Percentiles rank a stretch among this genome's conserved stretches.
Evolutionary conservation across 2,888 invertebrate genomes (phyloP).

Genomic region (Chelonus formosanus): DNA sequence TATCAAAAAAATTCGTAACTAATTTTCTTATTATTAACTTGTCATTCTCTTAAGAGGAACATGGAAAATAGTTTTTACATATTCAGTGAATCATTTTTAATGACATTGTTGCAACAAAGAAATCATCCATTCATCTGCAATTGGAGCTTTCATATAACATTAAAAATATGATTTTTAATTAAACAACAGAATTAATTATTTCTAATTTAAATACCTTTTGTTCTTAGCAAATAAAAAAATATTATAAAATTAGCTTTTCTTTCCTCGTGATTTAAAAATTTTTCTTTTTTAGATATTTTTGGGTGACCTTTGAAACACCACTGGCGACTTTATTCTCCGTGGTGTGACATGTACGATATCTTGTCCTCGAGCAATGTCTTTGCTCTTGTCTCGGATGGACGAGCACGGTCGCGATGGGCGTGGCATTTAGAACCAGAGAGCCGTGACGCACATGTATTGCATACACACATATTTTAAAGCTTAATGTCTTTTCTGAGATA

Average conservation of each 20-base stretch:
- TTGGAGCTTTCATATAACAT: too few relatives aligned
- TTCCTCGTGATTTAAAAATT: background rate
- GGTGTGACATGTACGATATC: slow-evolving; percentile 18
- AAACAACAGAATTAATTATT: too few relatives aligned
- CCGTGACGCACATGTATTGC: slow-evolving; percentile 47
- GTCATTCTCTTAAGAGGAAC: too few relatives aligned
- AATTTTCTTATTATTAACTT: too few relatives aligned
- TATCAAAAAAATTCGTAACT: too few relatives aligned
- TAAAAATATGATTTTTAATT: too few relatives aligned
- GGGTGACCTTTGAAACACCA: slow-evolving; percentile 29
- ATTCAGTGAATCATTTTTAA: too few relatives aligned
- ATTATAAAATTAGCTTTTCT: background rate
- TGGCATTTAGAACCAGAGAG: slow-evolving; percentile 51
- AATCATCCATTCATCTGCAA: too few relatives aligned
- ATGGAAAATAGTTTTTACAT: too few relatives aligned
- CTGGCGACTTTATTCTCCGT: slow-evolving; percentile 26
- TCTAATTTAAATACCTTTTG: too few relatives aligned
- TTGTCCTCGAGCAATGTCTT: slow-evolving; percentile 44
- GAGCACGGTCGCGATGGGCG: slow-evolving; percentile 61
- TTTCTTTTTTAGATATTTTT: slow-evolving; percentile 23
- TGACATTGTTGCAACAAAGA: too few relatives aligned
- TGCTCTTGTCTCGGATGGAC: slow-evolving; percentile 58
- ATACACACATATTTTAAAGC: slow-evolving; percentile 12
- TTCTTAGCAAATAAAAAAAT: too few relatives aligned
- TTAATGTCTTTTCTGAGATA: slow-evolving; percentile 8